Percentiles rank a stretch among this genome's conserved stretches.
phyloP scores from a whole-genome alignment of 2,113 vertebrate genomes.

The Tachysurus vachellii region DNA sequence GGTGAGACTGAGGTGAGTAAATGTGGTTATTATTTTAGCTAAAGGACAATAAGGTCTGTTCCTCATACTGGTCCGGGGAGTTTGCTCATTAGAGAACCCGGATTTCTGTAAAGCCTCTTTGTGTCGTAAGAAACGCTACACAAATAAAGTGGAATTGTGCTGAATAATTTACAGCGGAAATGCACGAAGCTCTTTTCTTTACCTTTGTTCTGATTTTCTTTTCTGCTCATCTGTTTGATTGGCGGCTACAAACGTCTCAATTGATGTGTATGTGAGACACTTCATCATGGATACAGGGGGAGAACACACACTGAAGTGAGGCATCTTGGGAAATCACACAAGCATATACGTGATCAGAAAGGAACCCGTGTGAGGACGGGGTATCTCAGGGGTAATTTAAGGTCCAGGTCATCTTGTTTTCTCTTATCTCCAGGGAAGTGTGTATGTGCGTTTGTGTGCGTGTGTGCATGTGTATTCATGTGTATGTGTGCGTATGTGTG shows the following conservation, averaged over 20 bases:
- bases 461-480: not conserved
- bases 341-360: constrained; percentile 65
- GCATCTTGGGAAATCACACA: constrained; percentile 73
- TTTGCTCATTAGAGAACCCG: not conserved
- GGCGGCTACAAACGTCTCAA: constrained; percentile 33
- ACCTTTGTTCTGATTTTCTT: constrained; percentile 21
- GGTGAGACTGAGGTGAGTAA: not conserved
- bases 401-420: constrained; percentile 58
- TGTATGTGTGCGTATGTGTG: not conserved
- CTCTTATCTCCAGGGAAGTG: constrained; percentile 57
- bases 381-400: constrained; percentile 63
- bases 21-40: not conserved
- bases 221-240: constrained; percentile 31
- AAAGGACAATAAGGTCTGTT: constrained; percentile 8
- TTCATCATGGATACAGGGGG: constrained; percentile 1
- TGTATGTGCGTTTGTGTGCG: constrained; percentile 59
- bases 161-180: constrained; percentile 22
- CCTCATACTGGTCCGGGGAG: not conserved
- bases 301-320: constrained; percentile 54
- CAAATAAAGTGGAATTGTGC: constrained; percentile 41
- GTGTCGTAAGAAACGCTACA: constrained; percentile 55
- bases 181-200: constrained; percentile 3
- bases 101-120: constrained; percentile 16
- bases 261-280: not conserved
- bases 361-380: not conserved